Evolutionary conservation across 1,140 invertebrate species (phyloP), one percentile per base, ranked within the genome.

Genomic region (Neodiprion lecontei): DNA sequence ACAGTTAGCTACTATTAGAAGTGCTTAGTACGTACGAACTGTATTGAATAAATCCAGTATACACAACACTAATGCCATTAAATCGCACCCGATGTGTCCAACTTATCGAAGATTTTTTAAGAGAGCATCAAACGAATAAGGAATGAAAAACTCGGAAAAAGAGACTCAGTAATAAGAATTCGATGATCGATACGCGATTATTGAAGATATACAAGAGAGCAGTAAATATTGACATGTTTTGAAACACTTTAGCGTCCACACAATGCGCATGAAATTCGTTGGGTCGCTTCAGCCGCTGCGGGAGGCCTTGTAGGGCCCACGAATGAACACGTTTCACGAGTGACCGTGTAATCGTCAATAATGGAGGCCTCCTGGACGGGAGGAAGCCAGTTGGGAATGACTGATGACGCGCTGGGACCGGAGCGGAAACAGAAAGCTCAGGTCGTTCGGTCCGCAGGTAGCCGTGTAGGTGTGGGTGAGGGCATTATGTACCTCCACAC

Each of bases 341-440:
- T 84, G 82, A 87, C 81, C 84, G 79, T 86, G 85, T 88, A 87
- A 87, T 87, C 83, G 86, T 82, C 84, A 87, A 87, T 87, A 88
- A 87, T 87, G 78, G 84, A 71, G 74, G 76, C 72, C 82, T 82
- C 81, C 84, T 75, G 82, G 77, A 78, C 76, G 76, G 79, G 78
- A 78, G 77, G 78, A 85, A 85, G 81, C 80, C 78, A 77, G 80
- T 73, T 49, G 69, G 72, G 82, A 81, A 85, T 87, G 86, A 88
- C 84, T 85, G 86, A 88, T 88, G 83, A 86, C 72, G 76, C 67
- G 74, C 76, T 65, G 67, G 79, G 75, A 40, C 61, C 50, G 61
- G 65, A 47, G 11, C 61, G 61, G 17, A 61, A 61, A 61, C 53
- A 61, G 53, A 61, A 61, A 61, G 53, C 53, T 61, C 53, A 61